Evolutionary conservation across 2,888 invertebrate species (phyloP).

Genomic region (Pammene aurita): DNA sequence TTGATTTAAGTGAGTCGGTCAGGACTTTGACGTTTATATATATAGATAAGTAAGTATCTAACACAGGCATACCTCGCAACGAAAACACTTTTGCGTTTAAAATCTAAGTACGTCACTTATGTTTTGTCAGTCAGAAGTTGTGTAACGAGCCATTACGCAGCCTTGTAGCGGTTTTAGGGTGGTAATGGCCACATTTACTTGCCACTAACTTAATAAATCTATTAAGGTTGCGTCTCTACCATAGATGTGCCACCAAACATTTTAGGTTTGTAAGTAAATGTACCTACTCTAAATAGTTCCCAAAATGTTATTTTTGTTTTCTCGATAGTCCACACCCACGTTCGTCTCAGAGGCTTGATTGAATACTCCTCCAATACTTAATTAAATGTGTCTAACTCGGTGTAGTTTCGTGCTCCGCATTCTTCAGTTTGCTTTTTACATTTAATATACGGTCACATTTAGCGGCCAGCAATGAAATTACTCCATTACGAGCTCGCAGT

Average conservation of each 20-base stretch:
- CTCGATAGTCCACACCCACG: not conserved
- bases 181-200: conserved; percentile 16
- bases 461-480: conserved; percentile 7
- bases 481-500: not conserved
- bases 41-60: too few relatives aligned
- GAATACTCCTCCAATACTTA: conserved; percentile 3
- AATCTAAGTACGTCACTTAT: too few relatives aligned
- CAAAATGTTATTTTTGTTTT: too few relatives aligned
- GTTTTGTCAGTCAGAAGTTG: not conserved
- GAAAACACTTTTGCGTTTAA: too few relatives aligned
- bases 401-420: conserved; percentile 6
- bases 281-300: too few relatives aligned
- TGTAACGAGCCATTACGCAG: not conserved
- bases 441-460: not conserved
- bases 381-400: not conserved
- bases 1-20: too few relatives aligned
- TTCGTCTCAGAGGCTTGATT: not conserved
- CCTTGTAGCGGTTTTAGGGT: conserved; percentile 3
- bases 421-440: not conserved
- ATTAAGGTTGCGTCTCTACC: not conserved
- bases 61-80: too few relatives aligned
- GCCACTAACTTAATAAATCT: conserved; percentile 9
- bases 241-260: too few relatives aligned
- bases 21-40: too few relatives aligned
- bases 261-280: too few relatives aligned